Base-by-base conservation (phyloP, 2,113 vertebrate species). In the Microtus montanus region DNA sequence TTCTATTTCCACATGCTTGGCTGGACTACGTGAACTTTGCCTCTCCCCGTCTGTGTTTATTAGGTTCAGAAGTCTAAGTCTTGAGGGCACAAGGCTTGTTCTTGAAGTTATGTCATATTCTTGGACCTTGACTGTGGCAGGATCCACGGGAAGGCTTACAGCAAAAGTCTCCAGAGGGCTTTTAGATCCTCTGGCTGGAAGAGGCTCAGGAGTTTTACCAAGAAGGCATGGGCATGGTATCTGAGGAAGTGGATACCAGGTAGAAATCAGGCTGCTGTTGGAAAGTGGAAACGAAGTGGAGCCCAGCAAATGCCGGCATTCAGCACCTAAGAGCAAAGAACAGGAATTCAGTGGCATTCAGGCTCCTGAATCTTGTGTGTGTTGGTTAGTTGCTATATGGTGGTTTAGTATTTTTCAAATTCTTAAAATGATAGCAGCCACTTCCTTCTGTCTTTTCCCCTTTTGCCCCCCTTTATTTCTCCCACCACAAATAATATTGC, bases 11-110 rank as follows among this genome's bases (percentile, higher is more conserved):
- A 66, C 58, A 92, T 10, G 82, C 52, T 54, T 49, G 79, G 68
- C 74, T 77, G 38, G 28, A 63, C 35, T 30, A 58, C 44, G 24
- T 30, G 66, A 86, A 91, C 73, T 47, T 78, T 66, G 41, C 30
- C 49, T 88, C 68, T 95, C 63, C 41, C n/a, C 5, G 49, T 73
- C 68, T 20, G 54, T 28, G 35, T 74, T 88, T 33, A 41, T 33
- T 83, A 7, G 15, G 20, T 28, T 47, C 68, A 58, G 78, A 96
- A 84, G 52, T 87, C 95, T 90, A 92, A 93, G 88, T 90, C 84
- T 71, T 74, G 93, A 52, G 77, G 75, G 86, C 66, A 49, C 82
- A 54, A 33, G 49, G 11, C 41, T 47, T 61, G 12, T 35, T 77
- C 35, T 87, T 4, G 33, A 94, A 35, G 17, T 30, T 7, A 80